A percentile compares a stretch with the other conserved stretches of the same genome.
Evolutionary conservation across 2,888 invertebrate genomes (phyloP).

Genomic region (Creontiades dilutus): DNA sequence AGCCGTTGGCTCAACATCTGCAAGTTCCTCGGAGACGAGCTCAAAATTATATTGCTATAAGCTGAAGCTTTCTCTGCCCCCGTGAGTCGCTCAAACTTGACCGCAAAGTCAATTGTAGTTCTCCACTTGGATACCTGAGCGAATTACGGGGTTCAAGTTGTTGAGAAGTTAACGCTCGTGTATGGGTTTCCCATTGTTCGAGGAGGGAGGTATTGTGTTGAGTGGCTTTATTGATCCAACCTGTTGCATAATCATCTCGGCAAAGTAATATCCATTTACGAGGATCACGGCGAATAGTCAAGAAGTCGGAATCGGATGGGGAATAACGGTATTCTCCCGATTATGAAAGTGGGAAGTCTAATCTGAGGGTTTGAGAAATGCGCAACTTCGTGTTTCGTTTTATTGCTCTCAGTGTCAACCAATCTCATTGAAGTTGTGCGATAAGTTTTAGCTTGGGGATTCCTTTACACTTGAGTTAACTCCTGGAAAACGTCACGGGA

Average conservation of each 20-base stretch:
- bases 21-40: background rate
- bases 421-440: too few species aligned
- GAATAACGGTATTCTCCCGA: too few species aligned
- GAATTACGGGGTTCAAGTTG: background rate
- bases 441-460: too few species aligned
- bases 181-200: background rate
- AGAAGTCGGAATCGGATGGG: too few species aligned
- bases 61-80: background rate
- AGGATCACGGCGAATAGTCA: too few species aligned
- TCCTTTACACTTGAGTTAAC: too few species aligned
- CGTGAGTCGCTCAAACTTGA: background rate
- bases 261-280: too few species aligned
- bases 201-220: background rate
- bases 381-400: too few species aligned
- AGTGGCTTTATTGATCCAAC: background rate
- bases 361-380: too few species aligned
- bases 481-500: too few species aligned
- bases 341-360: too few species aligned
- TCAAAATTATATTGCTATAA: background rate
- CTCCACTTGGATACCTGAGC: background rate
- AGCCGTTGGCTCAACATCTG: background rate
- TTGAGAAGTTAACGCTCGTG: background rate
- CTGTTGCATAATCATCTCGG: background rate
- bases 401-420: too few species aligned
- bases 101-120: constrained; percentile 29